phyloP scores from a whole-genome alignment of 2,888 invertebrate species.

The Willowsia nigromaculata region DNA sequence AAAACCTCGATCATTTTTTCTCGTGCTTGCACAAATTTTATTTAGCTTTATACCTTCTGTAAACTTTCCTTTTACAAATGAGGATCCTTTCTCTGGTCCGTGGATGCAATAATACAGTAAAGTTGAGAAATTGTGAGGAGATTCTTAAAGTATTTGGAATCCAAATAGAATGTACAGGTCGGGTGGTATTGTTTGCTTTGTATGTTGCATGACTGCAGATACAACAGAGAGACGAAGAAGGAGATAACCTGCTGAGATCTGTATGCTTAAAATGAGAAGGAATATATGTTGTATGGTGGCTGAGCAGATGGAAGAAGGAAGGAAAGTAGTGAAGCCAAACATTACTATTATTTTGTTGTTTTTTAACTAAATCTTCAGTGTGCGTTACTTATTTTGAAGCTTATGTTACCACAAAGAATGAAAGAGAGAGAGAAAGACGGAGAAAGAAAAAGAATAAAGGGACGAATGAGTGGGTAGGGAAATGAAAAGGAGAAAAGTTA shows the following conservation, averaged over 20 bases:
- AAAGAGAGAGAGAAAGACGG: not conserved
- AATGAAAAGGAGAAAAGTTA: constrained; percentile 44
- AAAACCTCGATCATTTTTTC: not conserved
- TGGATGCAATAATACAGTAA: not conserved
- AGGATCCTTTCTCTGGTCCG: too few species aligned
- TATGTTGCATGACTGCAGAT: not conserved
- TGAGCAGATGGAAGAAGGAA: not conserved
- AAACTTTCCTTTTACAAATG: not conserved
- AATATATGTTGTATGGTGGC: not conserved
- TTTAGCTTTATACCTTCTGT: constrained; percentile 13
- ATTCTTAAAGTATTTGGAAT: not conserved
- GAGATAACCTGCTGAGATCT: constrained; percentile 40
- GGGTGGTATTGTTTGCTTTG: not conserved
- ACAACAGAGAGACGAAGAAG: not conserved
- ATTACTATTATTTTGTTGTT: constrained; percentile 38
- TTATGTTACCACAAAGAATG: not conserved
- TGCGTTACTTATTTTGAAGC: not conserved
- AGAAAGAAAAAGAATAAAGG: not conserved
- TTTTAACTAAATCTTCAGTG: not conserved
- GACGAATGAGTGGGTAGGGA: constrained; percentile 17
- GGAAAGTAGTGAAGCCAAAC: constrained; percentile 3
- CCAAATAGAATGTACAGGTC: not conserved
- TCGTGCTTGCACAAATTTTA: not conserved
- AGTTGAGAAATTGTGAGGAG: not conserved
- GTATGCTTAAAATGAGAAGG: constrained; percentile 18